A percentile compares a stretch with the other conserved stretches of the same genome.
These are phyloP conservation scores for Xiphydria camelus DNA, from an alignment of 2,888 invertebrate species.

Conservation along the genomic window DNA sequence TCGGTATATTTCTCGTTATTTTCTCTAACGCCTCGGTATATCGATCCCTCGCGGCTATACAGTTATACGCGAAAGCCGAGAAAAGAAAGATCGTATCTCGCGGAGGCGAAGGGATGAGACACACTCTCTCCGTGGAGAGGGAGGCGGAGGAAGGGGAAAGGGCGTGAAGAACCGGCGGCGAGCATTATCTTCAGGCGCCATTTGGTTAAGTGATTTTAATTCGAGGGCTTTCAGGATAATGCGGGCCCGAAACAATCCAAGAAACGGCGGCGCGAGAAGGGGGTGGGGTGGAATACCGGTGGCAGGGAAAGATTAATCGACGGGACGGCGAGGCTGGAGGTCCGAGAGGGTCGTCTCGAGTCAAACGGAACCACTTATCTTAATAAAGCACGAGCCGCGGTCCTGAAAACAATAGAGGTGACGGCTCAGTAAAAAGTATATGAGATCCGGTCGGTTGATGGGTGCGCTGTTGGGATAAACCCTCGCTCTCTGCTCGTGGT, in stretches of 20 bases:
- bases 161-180: neutral
- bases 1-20: no score
- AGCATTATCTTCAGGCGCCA: slow-evolving; percentile 9
- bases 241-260: slow-evolving; percentile 26
- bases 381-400: slow-evolving; percentile 13
- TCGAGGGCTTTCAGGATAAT: slow-evolving; percentile 28
- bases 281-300: slow-evolving; percentile 1
- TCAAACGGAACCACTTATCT: slow-evolving; percentile 17
- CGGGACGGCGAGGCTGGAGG: slow-evolving; percentile 8
- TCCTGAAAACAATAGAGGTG: slow-evolving; percentile 15
- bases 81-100: no score
- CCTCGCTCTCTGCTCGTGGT: no score
- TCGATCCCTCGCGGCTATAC: slow-evolving; percentile 21
- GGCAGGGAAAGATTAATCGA: slow-evolving; percentile 22
- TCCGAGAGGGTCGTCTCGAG: slow-evolving; percentile 4
- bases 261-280: slow-evolving; percentile 8
- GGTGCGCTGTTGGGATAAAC: no score
- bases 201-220: slow-evolving; percentile 29
- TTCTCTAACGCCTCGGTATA: slow-evolving; percentile 8
- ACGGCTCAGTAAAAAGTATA: no score
- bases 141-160: neutral
- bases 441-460: no score
- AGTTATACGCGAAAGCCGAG: no score
- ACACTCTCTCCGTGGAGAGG: neutral
- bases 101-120: no score